Evolutionary conservation across 30 jellyfish, hydroid and myxozoan species (phyloP).

Genomic region (Hydra vulgaris): DNA sequence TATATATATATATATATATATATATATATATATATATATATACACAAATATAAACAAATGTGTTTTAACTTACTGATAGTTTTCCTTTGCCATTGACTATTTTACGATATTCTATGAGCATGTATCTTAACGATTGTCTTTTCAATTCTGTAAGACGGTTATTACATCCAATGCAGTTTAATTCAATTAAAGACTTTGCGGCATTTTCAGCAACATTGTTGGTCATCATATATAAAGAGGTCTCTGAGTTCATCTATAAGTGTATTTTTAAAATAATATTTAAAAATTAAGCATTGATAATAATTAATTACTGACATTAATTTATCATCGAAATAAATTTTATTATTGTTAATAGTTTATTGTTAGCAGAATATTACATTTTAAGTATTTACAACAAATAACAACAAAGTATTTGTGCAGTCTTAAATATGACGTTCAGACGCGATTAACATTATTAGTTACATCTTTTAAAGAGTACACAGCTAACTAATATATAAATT

Average conservation of each 20-base stretch:
- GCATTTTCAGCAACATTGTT: background rate
- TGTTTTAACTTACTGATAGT: slow-evolving; percentile 61
- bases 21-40: too few relatives aligned
- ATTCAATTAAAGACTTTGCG: background rate
- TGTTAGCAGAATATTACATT: too few relatives aligned
- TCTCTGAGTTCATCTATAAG: background rate
- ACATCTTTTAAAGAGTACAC: too few relatives aligned
- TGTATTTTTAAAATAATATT: too few relatives aligned
- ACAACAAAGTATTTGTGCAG: too few relatives aligned
- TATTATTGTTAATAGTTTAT: too few relatives aligned
- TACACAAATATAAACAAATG: too few relatives aligned
- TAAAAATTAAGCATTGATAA: too few relatives aligned
- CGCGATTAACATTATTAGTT: background rate
- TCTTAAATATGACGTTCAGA: background rate
- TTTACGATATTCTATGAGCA: slow-evolving; percentile 78
- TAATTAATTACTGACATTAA: too few relatives aligned
- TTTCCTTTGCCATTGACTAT: slow-evolving; percentile 38
- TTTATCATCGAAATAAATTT: too few relatives aligned
- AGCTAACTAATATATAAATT: background rate
- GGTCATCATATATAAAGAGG: background rate
- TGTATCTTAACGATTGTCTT: slow-evolving; percentile 79
- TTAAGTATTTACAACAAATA: background rate
- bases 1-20: too few relatives aligned
- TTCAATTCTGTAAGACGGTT: slow-evolving; percentile 68
- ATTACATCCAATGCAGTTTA: slow-evolving; percentile 51